Percentiles rank a stretch among this genome's conserved stretches.
Evolutionary conservation across 1,140 invertebrate species (phyloP).

Genomic region (Scylla paramamosain): DNA sequence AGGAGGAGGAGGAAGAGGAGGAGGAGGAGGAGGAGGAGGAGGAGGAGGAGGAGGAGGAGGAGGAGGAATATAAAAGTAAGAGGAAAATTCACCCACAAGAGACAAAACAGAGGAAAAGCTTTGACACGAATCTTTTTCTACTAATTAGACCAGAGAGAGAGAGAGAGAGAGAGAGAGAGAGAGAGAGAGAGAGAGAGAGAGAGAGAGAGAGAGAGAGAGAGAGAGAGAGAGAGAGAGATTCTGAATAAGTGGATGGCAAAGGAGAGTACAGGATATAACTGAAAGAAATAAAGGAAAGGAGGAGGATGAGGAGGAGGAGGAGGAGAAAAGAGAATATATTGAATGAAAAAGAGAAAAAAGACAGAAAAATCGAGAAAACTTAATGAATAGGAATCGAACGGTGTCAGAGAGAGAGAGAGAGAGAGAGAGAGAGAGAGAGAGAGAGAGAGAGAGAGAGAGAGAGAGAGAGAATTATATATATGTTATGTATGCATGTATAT

Average conservation of each 20-base stretch:
- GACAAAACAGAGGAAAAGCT: slow-evolving; percentile 6
- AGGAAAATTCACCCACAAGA: not conserved
- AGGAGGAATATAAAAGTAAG: slow-evolving; percentile 24
- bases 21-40: slow-evolving; percentile 14
- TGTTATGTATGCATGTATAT: not conserved
- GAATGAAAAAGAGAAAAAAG: not conserved
- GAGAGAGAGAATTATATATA: slow-evolving; percentile 28
- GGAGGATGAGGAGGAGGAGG: not conserved
- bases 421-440: slow-evolving; percentile 34
- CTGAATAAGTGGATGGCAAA: too few species aligned
- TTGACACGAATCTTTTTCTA: not conserved
- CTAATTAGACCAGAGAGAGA: slow-evolving; percentile 16
- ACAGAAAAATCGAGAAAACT: not conserved
- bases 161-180: slow-evolving; percentile 20
- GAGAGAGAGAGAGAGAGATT: too few species aligned
- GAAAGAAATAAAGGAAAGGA: not conserved
- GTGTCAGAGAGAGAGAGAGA: not conserved
- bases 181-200: slow-evolving; percentile 12
- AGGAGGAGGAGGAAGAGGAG: not conserved
- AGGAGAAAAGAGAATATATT: not conserved
- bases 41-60: not conserved
- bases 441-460: slow-evolving; percentile 17
- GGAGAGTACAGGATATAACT: not conserved
- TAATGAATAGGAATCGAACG: not conserved
- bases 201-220: too few species aligned